Evolutionary conservation across 2,113 vertebrate species (phyloP).

Genomic region (Marcusenius ussheri): DNA sequence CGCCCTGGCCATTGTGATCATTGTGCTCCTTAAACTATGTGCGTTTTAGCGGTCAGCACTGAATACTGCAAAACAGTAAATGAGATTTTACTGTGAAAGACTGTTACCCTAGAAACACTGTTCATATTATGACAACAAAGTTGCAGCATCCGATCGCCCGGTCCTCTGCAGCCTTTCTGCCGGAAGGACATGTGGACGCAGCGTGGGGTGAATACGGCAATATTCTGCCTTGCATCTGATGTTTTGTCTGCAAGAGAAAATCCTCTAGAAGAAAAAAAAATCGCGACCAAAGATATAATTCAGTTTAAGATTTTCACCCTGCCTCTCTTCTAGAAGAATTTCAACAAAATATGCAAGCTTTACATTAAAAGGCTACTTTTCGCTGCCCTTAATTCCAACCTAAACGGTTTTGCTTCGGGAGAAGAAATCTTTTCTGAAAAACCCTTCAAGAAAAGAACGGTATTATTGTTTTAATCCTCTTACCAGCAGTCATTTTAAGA

Average conservation of each 20-base stretch:
- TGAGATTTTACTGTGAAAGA: neutral
- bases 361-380: slow-evolving; percentile 84
- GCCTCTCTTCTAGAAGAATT: slow-evolving; percentile 46
- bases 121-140: neutral
- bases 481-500: slow-evolving; percentile 91
- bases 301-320: slow-evolving; percentile 45
- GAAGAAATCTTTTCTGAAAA: slow-evolving; percentile 96
- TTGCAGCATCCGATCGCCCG: neutral
- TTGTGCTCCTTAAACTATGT: neutral
- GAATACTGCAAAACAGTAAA: neutral
- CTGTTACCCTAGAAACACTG: neutral
- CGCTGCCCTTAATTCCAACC: slow-evolving; percentile 94
- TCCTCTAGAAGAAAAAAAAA: slow-evolving; percentile 36
- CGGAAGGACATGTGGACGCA: slow-evolving; percentile 19
- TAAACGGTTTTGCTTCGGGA: slow-evolving; percentile 97
- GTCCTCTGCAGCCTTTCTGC: neutral
- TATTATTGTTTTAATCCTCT: slow-evolving; percentile 99
- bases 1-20: neutral
- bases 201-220: slow-evolving; percentile 5
- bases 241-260: slow-evolving; percentile 38
- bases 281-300: slow-evolving; percentile 54
- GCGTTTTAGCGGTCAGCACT: neutral
- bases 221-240: slow-evolving; percentile 26
- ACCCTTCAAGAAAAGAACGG: slow-evolving; percentile 88
- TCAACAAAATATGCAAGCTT: slow-evolving; percentile 75